Evolutionary conservation across 2,797 vertebrate genomes (phyloP).

Genomic region (Falco biarmicus): DNA sequence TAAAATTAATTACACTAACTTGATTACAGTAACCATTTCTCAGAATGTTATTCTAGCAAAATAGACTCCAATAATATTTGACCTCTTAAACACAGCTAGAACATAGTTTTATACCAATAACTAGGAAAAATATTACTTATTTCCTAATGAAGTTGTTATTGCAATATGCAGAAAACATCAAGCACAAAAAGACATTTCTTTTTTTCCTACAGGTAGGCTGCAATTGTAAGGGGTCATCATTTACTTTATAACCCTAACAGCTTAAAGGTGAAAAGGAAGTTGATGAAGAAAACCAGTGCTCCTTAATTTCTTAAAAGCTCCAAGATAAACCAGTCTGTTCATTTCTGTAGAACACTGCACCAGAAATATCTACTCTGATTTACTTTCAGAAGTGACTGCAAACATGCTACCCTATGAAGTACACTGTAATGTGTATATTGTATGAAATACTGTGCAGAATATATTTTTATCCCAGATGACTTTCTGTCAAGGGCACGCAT

Average conservation of each 20-base stretch:
- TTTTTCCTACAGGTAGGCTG: not conserved
- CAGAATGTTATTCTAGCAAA: not conserved
- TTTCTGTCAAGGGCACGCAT: not conserved
- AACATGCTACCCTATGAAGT: not conserved
- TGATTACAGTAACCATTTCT: constrained; percentile 10
- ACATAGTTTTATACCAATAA: not conserved
- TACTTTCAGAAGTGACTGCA: not conserved
- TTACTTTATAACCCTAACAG: not conserved
- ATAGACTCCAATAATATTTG: not conserved
- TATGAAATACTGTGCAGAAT: not conserved
- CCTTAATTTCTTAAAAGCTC: not conserved
- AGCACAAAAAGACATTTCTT: not conserved
- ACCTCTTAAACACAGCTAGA: not conserved
- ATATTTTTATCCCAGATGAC: not conserved
- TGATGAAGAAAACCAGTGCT: not conserved
- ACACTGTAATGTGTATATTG: not conserved
- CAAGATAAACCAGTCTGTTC: not conserved
- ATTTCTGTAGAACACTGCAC: not conserved
- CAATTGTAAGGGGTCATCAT: not conserved
- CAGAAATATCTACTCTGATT: not conserved
- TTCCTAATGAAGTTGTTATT: not conserved
- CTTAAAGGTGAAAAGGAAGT: not conserved
- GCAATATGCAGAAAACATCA: not conserved
- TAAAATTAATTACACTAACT: constrained; percentile 16
- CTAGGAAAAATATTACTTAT: not conserved